A percentile compares a stretch with the other conserved stretches of the same genome.
Evolutionary conservation across 2,888 invertebrate species (phyloP).

Genomic region (Heliconius aoede): DNA sequence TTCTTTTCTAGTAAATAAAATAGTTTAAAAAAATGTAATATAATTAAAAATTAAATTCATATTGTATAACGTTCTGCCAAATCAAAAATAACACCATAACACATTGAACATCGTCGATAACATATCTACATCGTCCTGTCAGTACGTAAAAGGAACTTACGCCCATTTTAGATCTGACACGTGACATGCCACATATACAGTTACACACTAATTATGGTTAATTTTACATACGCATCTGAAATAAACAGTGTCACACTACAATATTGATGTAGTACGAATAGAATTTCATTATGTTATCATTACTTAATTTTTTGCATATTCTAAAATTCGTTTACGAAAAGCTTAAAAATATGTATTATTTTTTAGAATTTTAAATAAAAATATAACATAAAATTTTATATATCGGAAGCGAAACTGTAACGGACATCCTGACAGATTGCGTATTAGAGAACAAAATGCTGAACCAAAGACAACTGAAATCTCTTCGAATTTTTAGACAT

Average conservation of each 20-base stretch:
- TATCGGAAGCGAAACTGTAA: not conserved
- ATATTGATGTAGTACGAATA: not conserved
- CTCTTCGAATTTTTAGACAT: not conserved
- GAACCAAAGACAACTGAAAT: not conserved
- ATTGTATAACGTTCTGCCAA: not conserved
- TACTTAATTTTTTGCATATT: not conserved
- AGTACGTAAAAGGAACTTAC: not conserved
- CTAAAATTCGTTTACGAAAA: too few relatives aligned
- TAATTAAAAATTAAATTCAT: too few relatives aligned
- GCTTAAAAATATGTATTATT: too few relatives aligned
- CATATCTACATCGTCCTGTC: conserved; percentile 10
- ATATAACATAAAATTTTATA: too few relatives aligned
- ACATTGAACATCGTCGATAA: not conserved
- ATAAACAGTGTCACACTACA: not conserved
- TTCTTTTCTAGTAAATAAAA: too few relatives aligned
- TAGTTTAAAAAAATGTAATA: too few relatives aligned
- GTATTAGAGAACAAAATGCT: not conserved
- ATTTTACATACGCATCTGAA: conserved; percentile 29
- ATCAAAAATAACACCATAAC: not conserved
- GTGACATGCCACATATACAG: conserved; percentile 44
- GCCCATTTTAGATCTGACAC: conserved; percentile 32
- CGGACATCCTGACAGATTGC: conserved; percentile 5
- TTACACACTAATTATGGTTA: conserved; percentile 45
- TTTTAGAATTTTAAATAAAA: too few relatives aligned
- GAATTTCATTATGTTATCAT: conserved; percentile 19